A percentile compares a stretch with the other conserved stretches of the same genome.
Conservation (phyloP, 2,888 invertebrate species). For the Coenonympha arcania region DNA sequence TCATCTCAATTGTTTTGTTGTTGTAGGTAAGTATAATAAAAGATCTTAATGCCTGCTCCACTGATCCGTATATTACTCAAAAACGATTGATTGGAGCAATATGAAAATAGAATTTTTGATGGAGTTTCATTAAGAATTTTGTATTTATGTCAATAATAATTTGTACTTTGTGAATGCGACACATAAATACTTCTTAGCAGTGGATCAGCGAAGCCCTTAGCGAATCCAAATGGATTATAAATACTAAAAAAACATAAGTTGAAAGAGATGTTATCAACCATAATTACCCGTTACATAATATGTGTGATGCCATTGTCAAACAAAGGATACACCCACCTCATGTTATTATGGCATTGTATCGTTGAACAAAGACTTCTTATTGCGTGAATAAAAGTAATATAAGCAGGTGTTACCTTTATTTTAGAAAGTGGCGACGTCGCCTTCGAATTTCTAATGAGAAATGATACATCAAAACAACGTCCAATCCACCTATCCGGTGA, state of each 20-base stretch:
- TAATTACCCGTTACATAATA: not conserved
- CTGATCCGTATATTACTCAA: too few species aligned
- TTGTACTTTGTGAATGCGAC: too few species aligned
- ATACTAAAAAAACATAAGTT: not conserved
- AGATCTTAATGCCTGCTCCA: too few species aligned
- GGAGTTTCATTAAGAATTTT: too few species aligned
- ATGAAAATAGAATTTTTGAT: too few species aligned
- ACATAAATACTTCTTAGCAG: too few species aligned
- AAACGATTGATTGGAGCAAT: too few species aligned
- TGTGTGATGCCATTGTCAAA: not conserved
- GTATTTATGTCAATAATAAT: too few species aligned
- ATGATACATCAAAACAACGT: not conserved
- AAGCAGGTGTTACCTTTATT: not conserved
- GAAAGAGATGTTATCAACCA: not conserved
- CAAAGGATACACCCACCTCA: not conserved
- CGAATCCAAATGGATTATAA: too few species aligned
- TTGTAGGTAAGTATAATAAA: too few species aligned
- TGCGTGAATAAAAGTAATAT: not conserved
- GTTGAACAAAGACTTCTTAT: not conserved
- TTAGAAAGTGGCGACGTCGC: not conserved
- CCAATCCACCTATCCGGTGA: not conserved
- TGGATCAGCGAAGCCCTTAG: too few species aligned
- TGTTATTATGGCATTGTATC: not conserved
- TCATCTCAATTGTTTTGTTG: too few species aligned
- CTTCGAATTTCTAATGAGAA: not conserved